Evolutionary conservation across 2,797 vertebrate species (phyloP), one percentile per base, ranked within the genome.

Genomic region (Pipistrellus nathusii): DNA sequence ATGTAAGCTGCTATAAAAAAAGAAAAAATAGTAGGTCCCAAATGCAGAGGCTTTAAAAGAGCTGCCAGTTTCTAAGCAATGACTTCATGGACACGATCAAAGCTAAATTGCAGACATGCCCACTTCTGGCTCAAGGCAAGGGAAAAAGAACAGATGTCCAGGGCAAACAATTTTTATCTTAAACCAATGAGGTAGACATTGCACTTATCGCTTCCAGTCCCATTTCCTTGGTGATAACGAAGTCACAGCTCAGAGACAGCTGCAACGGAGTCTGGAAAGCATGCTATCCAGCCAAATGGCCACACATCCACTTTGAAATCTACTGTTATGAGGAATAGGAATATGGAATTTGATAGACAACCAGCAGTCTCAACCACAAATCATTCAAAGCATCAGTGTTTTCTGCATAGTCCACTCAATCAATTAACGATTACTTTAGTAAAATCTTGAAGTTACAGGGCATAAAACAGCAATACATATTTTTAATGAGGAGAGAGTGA

Each of bases 121-220:
- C 15, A 2, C 4, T 32, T 55, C 66, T 84, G 20, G 35, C 41
- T 86, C 10, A 73, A 38, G 62, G 44, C 71, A 51, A 71, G 30
- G 18, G 21, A 89, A 64, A 64, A 86, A 66, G 71, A 81, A 59
- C 46, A 81, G 17, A 51, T 76, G 4, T 23, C 4, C 6, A 53
- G 9, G 30, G 32, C 9, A 66, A 75, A 18, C 7, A 32, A 38
- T 85, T 85, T 93, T 92, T n/a, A 23, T 86, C 66, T 85, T 30
- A 88, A 85, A 88, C 27, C 5, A 46, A 25, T 44, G 81, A 89
- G 18, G 15, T 12, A 71, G 55, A 91, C 64, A 90, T 76, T 94
- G 21, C 0, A 20, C 68, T 71, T 91, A 55, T 46, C 76, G 81
- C 13, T 87, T 92, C 2, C 21, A 27, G 46, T 53, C 8, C 35